phyloP scores from a whole-genome alignment of 2,113 vertebrate species.

The Vimba vimba region DNA sequence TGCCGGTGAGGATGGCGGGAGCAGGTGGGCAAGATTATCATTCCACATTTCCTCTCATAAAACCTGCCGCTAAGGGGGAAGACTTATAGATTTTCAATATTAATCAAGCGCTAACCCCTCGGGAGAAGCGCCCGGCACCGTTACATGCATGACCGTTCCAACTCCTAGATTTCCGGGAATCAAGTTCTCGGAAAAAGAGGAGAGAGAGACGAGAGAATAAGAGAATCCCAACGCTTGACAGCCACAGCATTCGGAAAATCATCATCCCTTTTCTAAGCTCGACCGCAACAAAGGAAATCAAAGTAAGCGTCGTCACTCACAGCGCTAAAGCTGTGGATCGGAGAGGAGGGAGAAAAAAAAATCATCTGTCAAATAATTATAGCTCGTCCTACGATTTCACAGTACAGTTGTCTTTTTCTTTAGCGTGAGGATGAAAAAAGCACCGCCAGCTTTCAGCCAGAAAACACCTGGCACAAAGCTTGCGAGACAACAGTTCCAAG shows the following conservation, averaged over 20 bases:
- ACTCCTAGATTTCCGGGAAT: constrained; percentile 27
- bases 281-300: constrained; percentile 54
- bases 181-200: not conserved
- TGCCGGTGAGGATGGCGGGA: not conserved
- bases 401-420: constrained; percentile 61
- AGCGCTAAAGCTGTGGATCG: constrained; percentile 1
- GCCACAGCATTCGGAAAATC: constrained; percentile 16
- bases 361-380: constrained; percentile 64
- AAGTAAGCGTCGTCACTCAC: constrained; percentile 59
- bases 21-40: constrained; percentile 39
- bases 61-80: constrained; percentile 16
- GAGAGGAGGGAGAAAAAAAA: constrained; percentile 24
- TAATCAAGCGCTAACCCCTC: constrained; percentile 34
- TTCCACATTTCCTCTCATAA: constrained; percentile 32
- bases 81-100: constrained; percentile 39
- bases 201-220: not conserved
- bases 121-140: not conserved
- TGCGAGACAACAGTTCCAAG: constrained; percentile 60
- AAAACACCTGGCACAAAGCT: constrained; percentile 65
- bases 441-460: constrained; percentile 49
- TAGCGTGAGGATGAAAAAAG: constrained; percentile 19
- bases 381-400: constrained; percentile 62
- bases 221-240: not conserved
- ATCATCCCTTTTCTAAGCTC: not conserved
- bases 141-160: not conserved